Evolutionary conservation across 64 coral and sea anemone species (phyloP).

Genomic region (Montipora capricornis): DNA sequence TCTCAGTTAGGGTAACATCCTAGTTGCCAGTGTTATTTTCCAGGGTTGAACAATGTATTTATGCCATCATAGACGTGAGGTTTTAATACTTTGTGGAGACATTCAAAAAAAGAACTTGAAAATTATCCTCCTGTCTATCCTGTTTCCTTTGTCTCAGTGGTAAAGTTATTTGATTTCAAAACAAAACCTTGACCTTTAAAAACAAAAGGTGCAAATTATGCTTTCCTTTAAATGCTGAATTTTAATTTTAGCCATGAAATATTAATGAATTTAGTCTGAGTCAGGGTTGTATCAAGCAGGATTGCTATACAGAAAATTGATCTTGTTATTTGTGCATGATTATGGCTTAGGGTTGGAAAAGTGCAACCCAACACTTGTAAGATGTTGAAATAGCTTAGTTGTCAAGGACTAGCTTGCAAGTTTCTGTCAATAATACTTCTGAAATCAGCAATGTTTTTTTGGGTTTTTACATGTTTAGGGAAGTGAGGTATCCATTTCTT

Average conservation of each 20-base stretch:
- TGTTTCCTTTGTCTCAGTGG: too few species aligned
- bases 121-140: too few species aligned
- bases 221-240: not conserved
- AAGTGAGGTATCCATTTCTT: constrained; percentile 15
- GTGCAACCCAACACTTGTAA: not conserved
- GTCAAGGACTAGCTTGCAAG: not conserved
- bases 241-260: not conserved
- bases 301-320: not conserved
- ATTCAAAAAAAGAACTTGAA: too few species aligned
- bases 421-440: not conserved
- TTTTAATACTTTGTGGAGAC: too few species aligned
- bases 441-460: not conserved
- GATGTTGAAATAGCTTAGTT: not conserved
- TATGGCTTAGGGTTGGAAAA: not conserved
- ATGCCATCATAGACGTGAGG: too few species aligned
- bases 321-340: not conserved
- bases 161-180: not conserved
- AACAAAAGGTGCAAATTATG: not conserved
- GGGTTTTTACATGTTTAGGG: constrained; percentile 10
- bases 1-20: too few species aligned
- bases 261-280: constrained; percentile 53
- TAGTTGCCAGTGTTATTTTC: too few species aligned
- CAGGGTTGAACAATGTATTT: too few species aligned
- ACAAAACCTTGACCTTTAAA: constrained; percentile 25
- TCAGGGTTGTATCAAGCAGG: not conserved